Base-by-base conservation (phyloP, 2,113 vertebrate species). In the Canis aureus region DNA sequence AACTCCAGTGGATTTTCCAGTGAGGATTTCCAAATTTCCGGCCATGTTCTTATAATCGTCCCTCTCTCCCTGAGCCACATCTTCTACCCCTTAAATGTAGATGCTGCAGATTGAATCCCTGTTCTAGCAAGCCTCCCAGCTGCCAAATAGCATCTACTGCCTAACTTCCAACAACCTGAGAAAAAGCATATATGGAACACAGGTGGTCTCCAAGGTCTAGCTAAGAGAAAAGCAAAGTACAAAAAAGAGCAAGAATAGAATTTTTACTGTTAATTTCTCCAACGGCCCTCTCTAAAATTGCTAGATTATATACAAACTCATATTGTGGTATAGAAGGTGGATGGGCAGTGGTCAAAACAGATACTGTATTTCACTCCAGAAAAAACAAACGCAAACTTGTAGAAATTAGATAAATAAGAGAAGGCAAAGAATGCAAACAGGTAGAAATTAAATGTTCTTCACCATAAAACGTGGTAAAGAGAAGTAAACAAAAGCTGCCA, bases 381-480 rank as follows among this genome's bases (percentile, higher is more conserved):
- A 19, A 87, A 91, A 71, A 89, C 62, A 95, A 92, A 71, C 57
- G 35, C 38, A 90, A 95, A 55, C 90, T 51, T 81, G 38, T 27
- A 95, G 62, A 87, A 71, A 88, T 51, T 73, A 76, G 32, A 5
- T 35, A 43, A 93, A 3, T 32, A 49, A 91, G 29, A 95, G 76
- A 94, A 82, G 83, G 57, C 6, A 94, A 20, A 79, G 49, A 84
- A 11, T 83, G 10, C 25, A 79, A n/a, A 51, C 64, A 43, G 38
- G 55, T 17, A 69, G 38, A 76, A 96, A 79, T 92, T 3, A 69
- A 8, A 80, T n/a, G 32, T 79, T 8, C 78, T 19, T 93, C 60
- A 49, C 23, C 82, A 67, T 55, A 59, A 90, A 89, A 83, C 11
- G 2, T 88, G 32, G 4, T 32, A 79, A 69, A 35, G 79, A 81